Percentiles rank a stretch among this genome's conserved stretches.
These are phyloP conservation scores for Muschampia plurimacula DNA, from an alignment of 2,888 invertebrate species.

Conservation along the genomic window DNA sequence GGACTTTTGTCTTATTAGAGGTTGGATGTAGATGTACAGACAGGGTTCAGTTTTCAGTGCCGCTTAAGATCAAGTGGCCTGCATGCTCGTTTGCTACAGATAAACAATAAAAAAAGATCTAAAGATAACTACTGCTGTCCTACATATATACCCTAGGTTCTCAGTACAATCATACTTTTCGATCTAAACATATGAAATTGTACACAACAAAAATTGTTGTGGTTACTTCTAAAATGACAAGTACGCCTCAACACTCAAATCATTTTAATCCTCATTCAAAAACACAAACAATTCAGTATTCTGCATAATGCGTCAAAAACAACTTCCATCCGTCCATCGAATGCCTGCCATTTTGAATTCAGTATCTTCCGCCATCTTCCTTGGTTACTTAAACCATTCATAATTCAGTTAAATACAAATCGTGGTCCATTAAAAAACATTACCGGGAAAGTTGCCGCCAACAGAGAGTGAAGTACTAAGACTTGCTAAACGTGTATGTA, in stretches of 20 bases:
- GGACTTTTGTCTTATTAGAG: no score
- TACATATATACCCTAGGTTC: no score
- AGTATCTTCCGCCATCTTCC: slow-evolving; percentile 1
- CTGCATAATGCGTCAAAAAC: slow-evolving; percentile 1
- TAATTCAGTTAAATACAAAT: slow-evolving; percentile 20
- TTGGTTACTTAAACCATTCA: slow-evolving; percentile 8
- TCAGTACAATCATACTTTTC: no score
- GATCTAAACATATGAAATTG: no score
- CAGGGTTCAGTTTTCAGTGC: no score
- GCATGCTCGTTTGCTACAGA: no score
- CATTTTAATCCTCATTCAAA: neutral
- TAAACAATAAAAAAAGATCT: no score
- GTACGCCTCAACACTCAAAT: neutral
- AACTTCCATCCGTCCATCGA: neutral
- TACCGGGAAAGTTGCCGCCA: slow-evolving; percentile 15
- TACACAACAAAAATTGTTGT: no score
- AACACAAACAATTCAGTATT: neutral
- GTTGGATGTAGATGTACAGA: no score
- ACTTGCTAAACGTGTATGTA: neutral
- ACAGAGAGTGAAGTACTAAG: neutral
- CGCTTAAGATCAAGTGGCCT: no score
- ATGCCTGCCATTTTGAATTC: neutral
- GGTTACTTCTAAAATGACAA: no score
- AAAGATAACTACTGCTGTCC: no score
- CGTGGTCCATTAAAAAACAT: slow-evolving; percentile 13